Base-by-base conservation (phyloP, 2,888 invertebrate species). In the Drosophila silvestris region DNA sequence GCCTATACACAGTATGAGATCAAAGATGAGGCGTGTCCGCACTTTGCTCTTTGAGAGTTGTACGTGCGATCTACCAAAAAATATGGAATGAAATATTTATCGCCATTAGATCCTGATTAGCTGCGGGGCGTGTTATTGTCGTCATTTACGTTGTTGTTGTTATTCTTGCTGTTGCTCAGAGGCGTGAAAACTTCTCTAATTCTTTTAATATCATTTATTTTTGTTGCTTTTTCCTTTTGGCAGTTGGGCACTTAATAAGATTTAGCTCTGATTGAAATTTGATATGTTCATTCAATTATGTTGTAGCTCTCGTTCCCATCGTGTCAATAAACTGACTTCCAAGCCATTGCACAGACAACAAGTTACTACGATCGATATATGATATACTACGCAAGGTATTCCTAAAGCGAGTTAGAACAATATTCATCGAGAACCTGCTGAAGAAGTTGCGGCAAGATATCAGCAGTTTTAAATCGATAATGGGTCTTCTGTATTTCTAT, bases 21-120 rank as follows among this genome's bases (percentile, higher is more conserved):
- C 19, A 39, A 63, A 33, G 52, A 53, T 59, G 58, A 47, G 83
- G 88, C 85, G 90, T 82, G 85, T 66, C 72, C 19, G 51, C 54
- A 19, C 47, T 73, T 58, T 58, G 58, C 52, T 28, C 47, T 74
- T 58, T 58, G 32, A 32, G 32, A 44, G 22, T 16, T 58, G 53
- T 64, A 72, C 66, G 82, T 79, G 79, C 77, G 47, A 54, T 60
- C 65, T 61, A 68, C 72, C 70, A 74, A 75, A 89, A 32, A 41
- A 57, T 81, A 89, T 90, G 71, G 77, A 83, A 86, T 86, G 84
- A 90, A 87, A 87, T 90, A 87, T 87, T 90, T 87, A 87, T 87
- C 89, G 89, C 89, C 90, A 87, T 87, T 87, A 87, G 87, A 87
- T 85, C 72, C 86, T 89, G 90, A 87, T 90, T 87, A 90, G 91